phyloP scores from a whole-genome alignment of 2,888 invertebrate species.

The Bellardia bayeri region DNA sequence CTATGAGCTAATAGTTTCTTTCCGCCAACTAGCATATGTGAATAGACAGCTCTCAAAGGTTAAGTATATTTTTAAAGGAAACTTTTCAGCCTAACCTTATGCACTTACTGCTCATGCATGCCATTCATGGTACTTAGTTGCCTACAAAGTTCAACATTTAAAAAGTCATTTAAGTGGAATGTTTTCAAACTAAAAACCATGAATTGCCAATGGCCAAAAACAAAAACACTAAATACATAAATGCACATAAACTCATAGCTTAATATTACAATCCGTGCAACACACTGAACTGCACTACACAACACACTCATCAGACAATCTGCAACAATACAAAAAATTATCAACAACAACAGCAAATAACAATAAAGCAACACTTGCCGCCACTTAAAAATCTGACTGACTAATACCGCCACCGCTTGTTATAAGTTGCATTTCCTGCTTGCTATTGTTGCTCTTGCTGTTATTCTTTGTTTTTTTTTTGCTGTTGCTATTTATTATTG shows the following conservation, averaged over 20 bases:
- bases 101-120: neutral
- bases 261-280: conserved; percentile 1
- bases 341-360: conserved; percentile 52
- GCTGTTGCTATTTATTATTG: neutral
- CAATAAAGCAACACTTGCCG: conserved; percentile 72
- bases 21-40: too few species aligned
- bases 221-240: conserved; percentile 23
- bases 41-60: too few species aligned
- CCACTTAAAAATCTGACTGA: conserved; percentile 66
- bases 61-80: too few species aligned
- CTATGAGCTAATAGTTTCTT: too few species aligned
- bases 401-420: conserved; percentile 68
- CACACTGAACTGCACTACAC: neutral
- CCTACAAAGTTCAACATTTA: conserved; percentile 65
- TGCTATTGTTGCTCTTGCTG: conserved; percentile 25
- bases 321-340: conserved; percentile 53
- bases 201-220: conserved; percentile 60
- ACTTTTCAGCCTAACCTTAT: too few species aligned
- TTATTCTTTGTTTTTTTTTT: conserved; percentile 66
- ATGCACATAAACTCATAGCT: conserved; percentile 11
- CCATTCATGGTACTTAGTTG: conserved; percentile 11
- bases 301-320: conserved; percentile 23
- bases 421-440: conserved; percentile 69
- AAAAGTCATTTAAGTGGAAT: conserved; percentile 66
- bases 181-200: conserved; percentile 48